Evolutionary conservation across 1,140 invertebrate species (phyloP), one percentile per base, ranked within the genome.

Genomic region (Sminthurides bifidus): DNA sequence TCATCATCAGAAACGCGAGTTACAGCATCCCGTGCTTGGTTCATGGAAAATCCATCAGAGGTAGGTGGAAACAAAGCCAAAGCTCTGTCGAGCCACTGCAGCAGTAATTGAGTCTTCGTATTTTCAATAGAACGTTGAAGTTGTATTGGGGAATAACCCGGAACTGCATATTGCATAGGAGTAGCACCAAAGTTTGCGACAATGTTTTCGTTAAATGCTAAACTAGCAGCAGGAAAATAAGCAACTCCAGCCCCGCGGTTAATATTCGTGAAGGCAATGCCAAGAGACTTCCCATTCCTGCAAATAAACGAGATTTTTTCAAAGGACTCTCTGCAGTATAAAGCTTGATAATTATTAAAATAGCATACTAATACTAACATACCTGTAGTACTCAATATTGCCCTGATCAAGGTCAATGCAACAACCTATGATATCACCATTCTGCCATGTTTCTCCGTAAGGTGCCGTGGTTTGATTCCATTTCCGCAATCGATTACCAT

Each of bases 381-480:
- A 89, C 60, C 85, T 82, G 68, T 31, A 50, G 54, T 76, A 78
- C 52, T 71, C 70, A 26, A 78, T 71, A 23, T 60, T 65, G 30
- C 81, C 81, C 19, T 77, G 71, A 59, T 89, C 83, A 67, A 87
- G 72, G 69, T 91, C 84, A 21, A 90, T 72, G 41, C 80, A 79
- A 66, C 84, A 83, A 1, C 81, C 83, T 56, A 89, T 87, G 15
- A 89, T 80, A 72, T 91, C 87, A 8, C 86, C 86, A 40, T 79
- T 77, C 52, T 85, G 70, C 85, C 85, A 89, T 15, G 78, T 72
- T 63, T 85, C 81, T 12, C 86, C 86, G 68, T 89, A 91, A 67
- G 81, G 81, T 31, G 78, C 74, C 0, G 84, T 82, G 3, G 76
- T 77, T 2, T 85, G 78, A 66, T 90, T 88, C 87, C 87, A 91